A percentile compares a stretch with the other conserved stretches of the same genome.
Evolutionary conservation across 2,888 invertebrate species (phyloP).

Genomic region (Pollenia amentaria): DNA sequence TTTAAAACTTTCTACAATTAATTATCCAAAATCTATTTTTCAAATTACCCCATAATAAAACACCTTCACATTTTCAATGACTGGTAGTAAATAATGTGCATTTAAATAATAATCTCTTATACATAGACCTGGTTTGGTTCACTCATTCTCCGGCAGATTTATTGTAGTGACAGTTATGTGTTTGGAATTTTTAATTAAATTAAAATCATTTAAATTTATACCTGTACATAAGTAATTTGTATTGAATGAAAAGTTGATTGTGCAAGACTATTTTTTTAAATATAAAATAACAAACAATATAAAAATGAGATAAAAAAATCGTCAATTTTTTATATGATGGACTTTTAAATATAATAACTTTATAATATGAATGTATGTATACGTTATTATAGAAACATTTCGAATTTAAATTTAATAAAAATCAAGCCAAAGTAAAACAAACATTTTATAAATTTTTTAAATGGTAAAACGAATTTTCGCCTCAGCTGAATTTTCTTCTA

Average conservation of each 20-base stretch:
- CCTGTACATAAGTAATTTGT: neutral
- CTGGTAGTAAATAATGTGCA: neutral
- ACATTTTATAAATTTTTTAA: too few relatives aligned
- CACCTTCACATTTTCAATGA: too few relatives aligned
- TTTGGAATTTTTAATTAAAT: constrained; percentile 63
- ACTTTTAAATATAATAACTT: too few relatives aligned
- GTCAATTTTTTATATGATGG: neutral
- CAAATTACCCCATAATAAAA: too few relatives aligned
- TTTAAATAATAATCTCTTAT: neutral
- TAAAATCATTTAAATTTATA: constrained; percentile 63
- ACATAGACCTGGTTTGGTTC: neutral
- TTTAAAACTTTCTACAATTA: too few relatives aligned
- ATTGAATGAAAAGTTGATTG: constrained; percentile 6
- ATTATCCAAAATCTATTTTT: too few relatives aligned
- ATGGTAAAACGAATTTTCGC: too few relatives aligned
- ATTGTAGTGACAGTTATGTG: constrained; percentile 28
- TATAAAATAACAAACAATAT: neutral
- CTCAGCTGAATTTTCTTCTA: too few relatives aligned
- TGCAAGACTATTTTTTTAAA: neutral
- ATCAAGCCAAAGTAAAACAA: too few relatives aligned
- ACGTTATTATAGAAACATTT: too few relatives aligned
- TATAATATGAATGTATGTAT: too few relatives aligned
- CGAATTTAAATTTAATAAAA: too few relatives aligned
- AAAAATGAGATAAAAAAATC: neutral
- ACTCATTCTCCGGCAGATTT: neutral